Conservation (phyloP, 2,113 vertebrate species). For the Chloropsis cyanopogon region DNA sequence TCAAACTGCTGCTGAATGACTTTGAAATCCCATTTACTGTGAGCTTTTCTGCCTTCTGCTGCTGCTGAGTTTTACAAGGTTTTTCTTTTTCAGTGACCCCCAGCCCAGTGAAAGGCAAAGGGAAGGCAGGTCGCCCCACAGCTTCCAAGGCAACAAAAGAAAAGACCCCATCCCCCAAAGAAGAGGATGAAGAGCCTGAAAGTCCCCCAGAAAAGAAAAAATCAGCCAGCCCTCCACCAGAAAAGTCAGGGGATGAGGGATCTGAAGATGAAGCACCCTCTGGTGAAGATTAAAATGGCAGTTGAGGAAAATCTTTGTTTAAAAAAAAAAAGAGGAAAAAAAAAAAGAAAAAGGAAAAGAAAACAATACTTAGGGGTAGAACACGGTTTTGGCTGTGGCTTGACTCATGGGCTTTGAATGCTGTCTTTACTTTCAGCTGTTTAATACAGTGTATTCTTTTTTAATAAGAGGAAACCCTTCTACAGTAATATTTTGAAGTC, state of each 20-base stretch:
- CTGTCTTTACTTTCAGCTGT: slow-evolving; percentile 74
- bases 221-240: slow-evolving; percentile 81
- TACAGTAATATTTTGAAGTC: slow-evolving; percentile 68
- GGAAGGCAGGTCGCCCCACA: slow-evolving; percentile 91
- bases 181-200: slow-evolving; percentile 89
- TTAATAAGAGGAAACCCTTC: slow-evolving; percentile 64
- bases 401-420: slow-evolving; percentile 81
- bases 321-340: background rate
- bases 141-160: slow-evolving; percentile 90
- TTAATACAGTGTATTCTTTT: slow-evolving; percentile 70
- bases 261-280: slow-evolving; percentile 95
- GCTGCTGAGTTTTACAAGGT: background rate
- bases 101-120: slow-evolving; percentile 97
- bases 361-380: slow-evolving; percentile 75
- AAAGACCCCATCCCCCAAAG: slow-evolving; percentile 92
- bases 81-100: slow-evolving; percentile 84
- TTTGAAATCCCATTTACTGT: background rate
- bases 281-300: slow-evolving; percentile 91
- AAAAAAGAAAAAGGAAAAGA: slow-evolving; percentile 41
- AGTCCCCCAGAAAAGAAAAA: slow-evolving; percentile 86
- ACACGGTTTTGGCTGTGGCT: slow-evolving; percentile 81
- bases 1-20: background rate
- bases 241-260: slow-evolving; percentile 91
- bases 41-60: background rate
- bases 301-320: slow-evolving; percentile 75